Percentiles rank a stretch among this genome's conserved stretches.
Evolutionary conservation across 2,113 vertebrate genomes (phyloP).

Genomic region (Cyphomyrus plagiostoma): DNA sequence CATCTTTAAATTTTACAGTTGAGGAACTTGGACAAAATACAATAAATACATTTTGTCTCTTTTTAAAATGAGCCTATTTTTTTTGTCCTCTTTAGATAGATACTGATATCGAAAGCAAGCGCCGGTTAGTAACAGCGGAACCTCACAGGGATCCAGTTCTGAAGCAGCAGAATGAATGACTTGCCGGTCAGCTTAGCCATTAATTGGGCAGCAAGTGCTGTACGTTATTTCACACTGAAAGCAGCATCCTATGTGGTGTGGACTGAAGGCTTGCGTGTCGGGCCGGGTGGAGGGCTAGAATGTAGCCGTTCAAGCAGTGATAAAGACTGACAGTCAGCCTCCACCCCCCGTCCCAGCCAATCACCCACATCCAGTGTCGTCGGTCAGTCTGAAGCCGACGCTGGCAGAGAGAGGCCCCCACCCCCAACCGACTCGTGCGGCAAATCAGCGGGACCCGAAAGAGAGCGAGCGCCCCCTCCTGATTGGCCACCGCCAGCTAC

Average conservation of each 20-base stretch:
- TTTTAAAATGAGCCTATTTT: constrained; percentile 22
- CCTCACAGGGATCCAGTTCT: constrained; percentile 21
- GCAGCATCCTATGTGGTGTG: constrained; percentile 16
- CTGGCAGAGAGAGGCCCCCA: background rate
- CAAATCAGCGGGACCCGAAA: background rate
- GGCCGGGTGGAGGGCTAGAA: background rate
- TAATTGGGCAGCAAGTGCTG: constrained; percentile 12
- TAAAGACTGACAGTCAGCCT: background rate
- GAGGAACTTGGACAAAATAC: constrained; percentile 16
- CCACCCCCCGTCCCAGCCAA: background rate
- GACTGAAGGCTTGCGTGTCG: background rate
- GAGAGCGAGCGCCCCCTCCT: background rate
- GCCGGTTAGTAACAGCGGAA: constrained; percentile 28
- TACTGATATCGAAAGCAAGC: constrained; percentile 37
- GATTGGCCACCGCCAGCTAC: background rate
- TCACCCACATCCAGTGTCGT: background rate
- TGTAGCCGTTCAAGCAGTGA: background rate
- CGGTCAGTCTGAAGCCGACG: background rate
- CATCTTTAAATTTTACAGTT: constrained; percentile 17
- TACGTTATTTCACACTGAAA: constrained; percentile 25
- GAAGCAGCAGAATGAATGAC: constrained; percentile 19
- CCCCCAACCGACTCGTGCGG: background rate
- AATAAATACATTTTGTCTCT: constrained; percentile 26
- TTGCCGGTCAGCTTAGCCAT: constrained; percentile 24
- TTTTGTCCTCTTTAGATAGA: constrained; percentile 31